phyloP scores from a whole-genome alignment of 2,888 invertebrate species.

The Pyrrhosoma nymphula region DNA sequence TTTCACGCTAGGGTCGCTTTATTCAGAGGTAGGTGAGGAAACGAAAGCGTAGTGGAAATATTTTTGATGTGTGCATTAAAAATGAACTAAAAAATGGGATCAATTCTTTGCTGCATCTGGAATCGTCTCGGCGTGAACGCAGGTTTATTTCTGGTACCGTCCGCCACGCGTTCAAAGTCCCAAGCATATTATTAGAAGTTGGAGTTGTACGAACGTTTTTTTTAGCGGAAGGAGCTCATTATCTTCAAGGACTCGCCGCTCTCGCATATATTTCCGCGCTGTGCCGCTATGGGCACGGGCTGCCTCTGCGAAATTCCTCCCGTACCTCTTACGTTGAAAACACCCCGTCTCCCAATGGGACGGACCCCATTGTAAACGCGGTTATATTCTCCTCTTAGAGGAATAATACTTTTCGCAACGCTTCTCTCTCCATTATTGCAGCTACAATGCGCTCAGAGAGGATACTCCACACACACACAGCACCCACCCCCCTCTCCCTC shows the following conservation, averaged over 20 bases:
- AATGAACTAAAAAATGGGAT: no score
- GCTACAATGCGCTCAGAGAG: neutral
- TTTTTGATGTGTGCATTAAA: neutral
- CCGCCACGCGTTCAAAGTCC: neutral
- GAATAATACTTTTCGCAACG: conserved; percentile 6
- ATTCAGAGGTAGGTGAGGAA: no score
- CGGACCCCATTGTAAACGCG: neutral
- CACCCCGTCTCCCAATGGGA: neutral
- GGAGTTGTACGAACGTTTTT: neutral
- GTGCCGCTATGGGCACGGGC: neutral
- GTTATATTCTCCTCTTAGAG: conserved; percentile 1
- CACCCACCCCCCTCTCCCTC: neutral
- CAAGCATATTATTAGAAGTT: neutral
- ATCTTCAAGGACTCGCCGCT: neutral
- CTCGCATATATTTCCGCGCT: neutral
- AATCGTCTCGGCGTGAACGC: neutral
- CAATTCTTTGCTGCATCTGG: neutral
- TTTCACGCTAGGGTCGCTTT: neutral
- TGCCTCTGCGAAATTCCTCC: neutral
- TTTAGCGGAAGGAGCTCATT: neutral
- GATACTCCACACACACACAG: neutral
- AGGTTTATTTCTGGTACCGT: neutral
- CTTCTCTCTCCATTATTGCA: conserved; percentile 13
- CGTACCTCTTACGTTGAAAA: no score
- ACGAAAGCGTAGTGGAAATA: neutral